These are phyloP conservation scores for Mongoloraphidia duomilia DNA, from an alignment of 2,888 invertebrate species.

Conservation along the genomic window DNA sequence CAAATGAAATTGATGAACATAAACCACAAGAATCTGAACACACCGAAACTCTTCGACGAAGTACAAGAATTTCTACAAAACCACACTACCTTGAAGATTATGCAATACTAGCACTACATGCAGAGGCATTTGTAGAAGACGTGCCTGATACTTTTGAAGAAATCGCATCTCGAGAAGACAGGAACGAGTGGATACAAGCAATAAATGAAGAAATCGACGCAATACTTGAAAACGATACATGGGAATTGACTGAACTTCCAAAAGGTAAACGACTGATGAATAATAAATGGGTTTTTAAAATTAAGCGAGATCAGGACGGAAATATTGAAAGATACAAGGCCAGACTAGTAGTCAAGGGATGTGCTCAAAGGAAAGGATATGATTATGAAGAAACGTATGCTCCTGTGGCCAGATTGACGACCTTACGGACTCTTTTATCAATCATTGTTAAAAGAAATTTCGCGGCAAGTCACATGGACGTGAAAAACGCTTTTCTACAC, in stretches of 20 bases:
- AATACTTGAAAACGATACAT: conserved; percentile 1
- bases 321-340: conserved; percentile 7
- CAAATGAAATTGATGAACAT: background rate
- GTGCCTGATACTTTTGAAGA: conserved; percentile 7
- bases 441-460: no score
- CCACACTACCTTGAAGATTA: conserved; percentile 3
- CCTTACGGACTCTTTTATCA: no score
- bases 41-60: no score
- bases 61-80: background rate
- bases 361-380: conserved; percentile 11
- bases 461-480: no score
- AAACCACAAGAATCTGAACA: no score
- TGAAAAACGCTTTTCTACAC: no score
- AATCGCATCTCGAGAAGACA: conserved; percentile 3
- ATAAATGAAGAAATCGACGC: conserved; percentile 13
- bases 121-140: conserved; percentile 10
- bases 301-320: conserved; percentile 9
- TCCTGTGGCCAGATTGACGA: no score
- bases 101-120: conserved; percentile 6
- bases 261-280: background rate
- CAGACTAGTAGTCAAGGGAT: conserved; percentile 8
- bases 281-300: conserved; percentile 8
- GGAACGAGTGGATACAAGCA: conserved; percentile 11
- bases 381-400: no score
- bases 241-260: no score